Evolutionary conservation across 2,888 invertebrate species (phyloP).

Genomic region (Troides aeacus): DNA sequence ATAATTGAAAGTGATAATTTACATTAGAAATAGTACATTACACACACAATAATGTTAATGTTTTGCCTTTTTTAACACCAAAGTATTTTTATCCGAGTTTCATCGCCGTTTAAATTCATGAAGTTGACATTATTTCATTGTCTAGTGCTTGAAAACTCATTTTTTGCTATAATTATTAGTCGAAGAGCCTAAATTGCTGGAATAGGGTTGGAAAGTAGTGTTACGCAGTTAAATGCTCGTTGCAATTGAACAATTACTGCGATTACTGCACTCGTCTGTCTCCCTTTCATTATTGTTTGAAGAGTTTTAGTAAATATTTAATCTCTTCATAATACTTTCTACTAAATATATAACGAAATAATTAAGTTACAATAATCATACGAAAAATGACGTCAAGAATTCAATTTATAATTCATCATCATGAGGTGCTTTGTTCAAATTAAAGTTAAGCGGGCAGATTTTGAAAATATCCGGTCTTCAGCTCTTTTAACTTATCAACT

Average conservation of each 20-base stretch:
- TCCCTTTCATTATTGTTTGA: constrained; percentile 1
- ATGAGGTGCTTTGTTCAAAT: too few relatives aligned
- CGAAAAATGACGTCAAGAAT: not conserved
- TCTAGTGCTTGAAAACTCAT: not conserved
- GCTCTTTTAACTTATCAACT: too few relatives aligned
- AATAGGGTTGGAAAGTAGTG: constrained; percentile 18
- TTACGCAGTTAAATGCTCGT: constrained; percentile 14
- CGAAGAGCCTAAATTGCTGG: constrained; percentile 12
- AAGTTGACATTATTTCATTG: not conserved
- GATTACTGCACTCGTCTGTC: constrained; percentile 9
- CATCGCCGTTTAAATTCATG: not conserved
- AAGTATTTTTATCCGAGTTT: not conserved
- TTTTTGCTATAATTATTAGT: constrained; percentile 18
- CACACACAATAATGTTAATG: not conserved
- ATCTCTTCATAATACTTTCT: not conserved
- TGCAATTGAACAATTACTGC: constrained; percentile 15
- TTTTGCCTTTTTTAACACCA: not conserved
- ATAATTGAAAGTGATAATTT: too few relatives aligned
- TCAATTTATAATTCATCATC: not conserved
- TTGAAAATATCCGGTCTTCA: too few relatives aligned
- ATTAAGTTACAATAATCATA: not conserved
- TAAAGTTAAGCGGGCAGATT: too few relatives aligned
- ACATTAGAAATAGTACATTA: not conserved
- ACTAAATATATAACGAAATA: not conserved
- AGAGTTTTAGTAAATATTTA: constrained; percentile 16